Percentiles rank a stretch among this genome's conserved stretches.
Evolutionary conservation across 2,888 invertebrate genomes (phyloP).

Genomic region (Macrophya annulata): DNA sequence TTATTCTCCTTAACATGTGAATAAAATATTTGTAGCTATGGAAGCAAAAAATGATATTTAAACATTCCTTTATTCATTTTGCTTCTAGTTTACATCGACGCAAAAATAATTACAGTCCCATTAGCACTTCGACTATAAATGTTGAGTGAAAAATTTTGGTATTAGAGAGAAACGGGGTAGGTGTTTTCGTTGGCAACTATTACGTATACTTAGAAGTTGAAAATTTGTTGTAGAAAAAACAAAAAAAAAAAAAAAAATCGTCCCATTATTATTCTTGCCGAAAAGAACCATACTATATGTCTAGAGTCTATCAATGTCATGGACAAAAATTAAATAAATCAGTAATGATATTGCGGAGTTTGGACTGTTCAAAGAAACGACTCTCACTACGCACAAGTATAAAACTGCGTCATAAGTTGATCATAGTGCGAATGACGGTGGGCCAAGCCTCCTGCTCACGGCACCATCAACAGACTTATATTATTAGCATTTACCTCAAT

Average conservation of each 20-base stretch:
- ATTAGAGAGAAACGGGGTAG: neutral
- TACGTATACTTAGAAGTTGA: no score
- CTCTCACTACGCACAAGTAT: neutral
- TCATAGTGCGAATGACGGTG: neutral
- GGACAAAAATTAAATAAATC: neutral
- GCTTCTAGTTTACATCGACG: neutral
- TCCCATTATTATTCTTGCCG: neutral
- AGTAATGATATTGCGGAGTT: neutral
- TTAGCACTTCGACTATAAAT: neutral
- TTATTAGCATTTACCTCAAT: conserved; percentile 14
- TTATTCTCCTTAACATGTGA: neutral
- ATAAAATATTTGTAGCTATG: neutral
- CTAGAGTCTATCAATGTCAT: neutral
- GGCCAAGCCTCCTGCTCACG: conserved; percentile 6
- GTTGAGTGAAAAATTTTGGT: neutral
- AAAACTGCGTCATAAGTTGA: neutral
- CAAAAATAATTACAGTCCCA: neutral
- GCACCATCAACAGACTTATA: neutral
- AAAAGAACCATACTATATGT: neutral
- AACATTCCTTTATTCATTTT: neutral
- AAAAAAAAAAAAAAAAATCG: no score
- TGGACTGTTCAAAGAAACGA: neutral
- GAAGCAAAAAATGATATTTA: neutral
- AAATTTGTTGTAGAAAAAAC: neutral
- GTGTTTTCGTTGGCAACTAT: no score